Conservation (phyloP, 2,888 invertebrate species). For the Euplexia lucipara region DNA sequence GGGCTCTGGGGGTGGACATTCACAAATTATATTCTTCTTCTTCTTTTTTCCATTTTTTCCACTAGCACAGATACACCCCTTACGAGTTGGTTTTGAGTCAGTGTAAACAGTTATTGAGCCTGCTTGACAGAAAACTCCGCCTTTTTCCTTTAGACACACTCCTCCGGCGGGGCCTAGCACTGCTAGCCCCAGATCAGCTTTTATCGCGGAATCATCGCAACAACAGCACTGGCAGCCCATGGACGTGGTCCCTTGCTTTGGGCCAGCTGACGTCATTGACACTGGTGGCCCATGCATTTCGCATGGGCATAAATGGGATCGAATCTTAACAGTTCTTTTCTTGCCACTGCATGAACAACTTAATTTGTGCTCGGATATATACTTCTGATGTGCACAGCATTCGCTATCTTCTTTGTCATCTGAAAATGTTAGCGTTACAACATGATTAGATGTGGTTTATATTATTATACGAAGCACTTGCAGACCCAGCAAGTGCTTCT, state of each 20-base stretch:
- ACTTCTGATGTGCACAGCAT: constrained; percentile 9
- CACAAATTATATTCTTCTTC: constrained; percentile 44
- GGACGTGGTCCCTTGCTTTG: constrained; percentile 20
- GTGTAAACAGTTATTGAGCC: constrained; percentile 14
- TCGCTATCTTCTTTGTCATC: constrained; percentile 14
- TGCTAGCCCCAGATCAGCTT: not conserved
- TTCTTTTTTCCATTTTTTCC: constrained; percentile 30
- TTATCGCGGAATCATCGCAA: constrained; percentile 1
- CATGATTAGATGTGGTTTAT: too few relatives aligned
- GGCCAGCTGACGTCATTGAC: constrained; percentile 10
- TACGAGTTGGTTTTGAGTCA: not conserved
- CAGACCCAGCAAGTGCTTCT: not conserved
- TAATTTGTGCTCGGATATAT: constrained; percentile 14
- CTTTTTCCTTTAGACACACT: constrained; percentile 13
- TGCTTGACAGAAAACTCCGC: constrained; percentile 37
- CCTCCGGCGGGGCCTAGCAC: constrained; percentile 20
- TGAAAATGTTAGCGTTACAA: constrained; percentile 18
- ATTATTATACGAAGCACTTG: not conserved
- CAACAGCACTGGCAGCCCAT: constrained; percentile 23
- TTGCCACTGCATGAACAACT: constrained; percentile 40
- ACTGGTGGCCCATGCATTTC: constrained; percentile 24
- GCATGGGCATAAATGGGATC: constrained; percentile 40
- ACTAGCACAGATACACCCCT: constrained; percentile 33
- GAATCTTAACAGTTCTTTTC: constrained; percentile 22
- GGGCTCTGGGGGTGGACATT: constrained; percentile 46